Evolutionary conservation across 64 coral and sea anemone genomes (phyloP).

Genomic region (Astreopora myriophthalma): DNA sequence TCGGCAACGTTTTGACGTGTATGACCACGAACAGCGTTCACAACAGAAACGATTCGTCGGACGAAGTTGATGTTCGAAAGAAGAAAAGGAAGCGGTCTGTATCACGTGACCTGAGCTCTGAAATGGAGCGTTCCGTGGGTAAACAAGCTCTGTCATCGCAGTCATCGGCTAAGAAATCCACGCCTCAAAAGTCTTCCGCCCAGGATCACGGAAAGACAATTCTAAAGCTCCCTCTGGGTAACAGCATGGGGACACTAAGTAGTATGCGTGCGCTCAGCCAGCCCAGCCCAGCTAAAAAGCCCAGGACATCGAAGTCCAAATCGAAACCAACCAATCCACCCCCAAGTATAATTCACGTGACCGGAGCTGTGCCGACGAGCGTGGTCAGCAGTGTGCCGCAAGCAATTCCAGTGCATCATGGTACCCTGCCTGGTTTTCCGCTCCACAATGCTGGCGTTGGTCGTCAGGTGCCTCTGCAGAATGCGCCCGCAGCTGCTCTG

Average conservation of each 20-base stretch:
- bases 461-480: slow-evolving; percentile 60
- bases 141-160: slow-evolving; percentile 47
- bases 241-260: slow-evolving; percentile 58
- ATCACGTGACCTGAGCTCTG: slow-evolving; percentile 62
- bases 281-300: slow-evolving; percentile 73
- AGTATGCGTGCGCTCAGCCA: slow-evolving; percentile 50
- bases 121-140: slow-evolving; percentile 52
- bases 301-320: slow-evolving; percentile 80
- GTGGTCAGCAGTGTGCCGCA: slow-evolving; percentile 42
- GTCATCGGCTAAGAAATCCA: slow-evolving; percentile 49
- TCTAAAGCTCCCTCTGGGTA: slow-evolving; percentile 74
- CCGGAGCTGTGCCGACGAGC: slow-evolving; percentile 13
- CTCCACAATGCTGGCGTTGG: slow-evolving; percentile 18
- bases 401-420: slow-evolving; percentile 43
- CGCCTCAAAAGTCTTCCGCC: slow-evolving; percentile 8
- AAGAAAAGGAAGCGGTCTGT: slow-evolving; percentile 84
- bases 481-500: slow-evolving; percentile 51
- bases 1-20: slow-evolving; percentile 86
- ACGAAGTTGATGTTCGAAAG: slow-evolving; percentile 79
- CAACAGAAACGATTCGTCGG: slow-evolving; percentile 78
- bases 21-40: slow-evolving; percentile 64
- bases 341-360: slow-evolving; percentile 43
- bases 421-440: slow-evolving; percentile 54
- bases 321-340: slow-evolving; percentile 62
- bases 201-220: slow-evolving; percentile 58